Percentiles rank a stretch among this genome's conserved stretches.
phyloP scores from a whole-genome alignment of 2,113 vertebrate genomes.

The Seriola rivoliana region DNA sequence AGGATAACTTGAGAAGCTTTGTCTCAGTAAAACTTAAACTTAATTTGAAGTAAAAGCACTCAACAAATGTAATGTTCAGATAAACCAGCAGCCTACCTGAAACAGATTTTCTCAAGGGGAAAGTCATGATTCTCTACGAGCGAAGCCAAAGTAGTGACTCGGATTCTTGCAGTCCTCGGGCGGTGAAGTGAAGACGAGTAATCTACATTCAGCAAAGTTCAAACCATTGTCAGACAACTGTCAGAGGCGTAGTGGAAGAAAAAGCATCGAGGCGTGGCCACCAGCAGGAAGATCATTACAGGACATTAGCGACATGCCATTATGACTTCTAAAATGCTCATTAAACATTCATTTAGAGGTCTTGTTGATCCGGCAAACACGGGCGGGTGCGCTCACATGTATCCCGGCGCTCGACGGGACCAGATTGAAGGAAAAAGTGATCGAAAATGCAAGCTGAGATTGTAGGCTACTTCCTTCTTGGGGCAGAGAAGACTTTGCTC shows the following conservation, averaged over 20 bases:
- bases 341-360: slow-evolving; percentile 97
- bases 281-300: slow-evolving; percentile 96
- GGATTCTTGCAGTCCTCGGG: slow-evolving; percentile 75
- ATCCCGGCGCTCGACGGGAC: slow-evolving; percentile 53
- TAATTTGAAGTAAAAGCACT: background rate
- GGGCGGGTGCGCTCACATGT: slow-evolving; percentile 62
- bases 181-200: slow-evolving; percentile 76
- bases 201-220: slow-evolving; percentile 91
- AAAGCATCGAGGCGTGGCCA: slow-evolving; percentile 92
- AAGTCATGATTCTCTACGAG: slow-evolving; percentile 88
- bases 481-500: slow-evolving; percentile 85
- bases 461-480: slow-evolving; percentile 84
- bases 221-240: slow-evolving; percentile 93
- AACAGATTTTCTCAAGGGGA: slow-evolving; percentile 93
- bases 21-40: background rate
- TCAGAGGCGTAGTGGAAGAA: slow-evolving; percentile 89
- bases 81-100: slow-evolving; percentile 90
- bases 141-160: slow-evolving; percentile 73
- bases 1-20: background rate
- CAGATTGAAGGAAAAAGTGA: slow-evolving; percentile 70
- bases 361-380: slow-evolving; percentile 89
- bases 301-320: slow-evolving; percentile 99
- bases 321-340: slow-evolving; percentile 95
- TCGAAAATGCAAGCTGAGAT: slow-evolving; percentile 66
- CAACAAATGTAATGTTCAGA: background rate